Percentiles rank a stretch among this genome's conserved stretches.
These are phyloP conservation scores for Cerceris ruficornis DNA, from an alignment of 2,888 invertebrate genomes.

Conservation along the genomic window DNA sequence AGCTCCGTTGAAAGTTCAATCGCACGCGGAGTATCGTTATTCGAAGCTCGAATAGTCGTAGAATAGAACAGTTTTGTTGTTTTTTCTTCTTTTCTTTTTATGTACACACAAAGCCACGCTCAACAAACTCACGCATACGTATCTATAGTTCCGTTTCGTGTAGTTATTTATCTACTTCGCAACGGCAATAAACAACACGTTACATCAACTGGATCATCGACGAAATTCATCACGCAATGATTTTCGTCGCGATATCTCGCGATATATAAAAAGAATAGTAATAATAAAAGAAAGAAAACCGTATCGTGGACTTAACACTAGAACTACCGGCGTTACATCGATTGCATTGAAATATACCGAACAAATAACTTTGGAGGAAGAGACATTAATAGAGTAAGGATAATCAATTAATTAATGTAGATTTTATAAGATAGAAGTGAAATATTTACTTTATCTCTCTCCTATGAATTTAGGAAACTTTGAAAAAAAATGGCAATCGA, in stretches of 20 bases:
- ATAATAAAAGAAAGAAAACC: not conserved
- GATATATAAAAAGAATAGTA: not conserved
- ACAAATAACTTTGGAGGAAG: too few relatives aligned
- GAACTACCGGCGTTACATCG: too few relatives aligned
- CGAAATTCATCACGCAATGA: conserved; percentile 12
- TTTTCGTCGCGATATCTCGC: conserved; percentile 1
- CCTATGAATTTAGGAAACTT: too few relatives aligned
- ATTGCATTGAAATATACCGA: too few relatives aligned
- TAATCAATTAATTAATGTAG: too few relatives aligned
- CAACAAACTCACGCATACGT: conserved; percentile 17
- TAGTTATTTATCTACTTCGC: conserved; percentile 19
- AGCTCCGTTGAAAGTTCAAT: conserved; percentile 17
- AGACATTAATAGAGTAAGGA: too few relatives aligned
- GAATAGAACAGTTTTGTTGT: conserved; percentile 14
- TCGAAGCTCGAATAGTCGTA: conserved; percentile 28
- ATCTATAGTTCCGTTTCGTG: conserved; percentile 15
- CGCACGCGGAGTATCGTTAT: conserved; percentile 13
- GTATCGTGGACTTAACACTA: not conserved
- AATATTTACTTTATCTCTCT: too few relatives aligned
- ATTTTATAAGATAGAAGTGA: too few relatives aligned
- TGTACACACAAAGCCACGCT: conserved; percentile 42
- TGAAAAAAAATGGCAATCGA: too few relatives aligned
- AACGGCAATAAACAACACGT: conserved; percentile 34
- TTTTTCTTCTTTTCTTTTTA: not conserved
- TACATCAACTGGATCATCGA: conserved; percentile 8